Conservation (phyloP, 2,113 vertebrate species). For the Neotoma lepida region DNA sequence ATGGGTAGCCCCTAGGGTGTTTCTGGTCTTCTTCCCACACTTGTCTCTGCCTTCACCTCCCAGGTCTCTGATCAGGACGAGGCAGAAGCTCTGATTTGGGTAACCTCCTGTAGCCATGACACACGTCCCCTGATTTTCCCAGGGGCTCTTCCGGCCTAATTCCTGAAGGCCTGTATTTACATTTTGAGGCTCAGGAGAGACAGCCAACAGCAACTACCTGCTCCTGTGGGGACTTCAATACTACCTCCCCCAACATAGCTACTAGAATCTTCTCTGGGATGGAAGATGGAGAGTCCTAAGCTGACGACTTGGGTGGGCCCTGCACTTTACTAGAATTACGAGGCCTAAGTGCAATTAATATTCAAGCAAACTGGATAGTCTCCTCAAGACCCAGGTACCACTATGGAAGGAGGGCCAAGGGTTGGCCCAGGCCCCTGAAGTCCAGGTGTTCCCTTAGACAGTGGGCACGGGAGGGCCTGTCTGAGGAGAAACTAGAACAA, state of each 20-base stretch:
- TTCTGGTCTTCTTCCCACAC: neutral
- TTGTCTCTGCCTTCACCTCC: neutral
- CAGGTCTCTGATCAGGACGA: neutral
- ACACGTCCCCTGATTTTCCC: neutral
- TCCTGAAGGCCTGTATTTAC: neutral
- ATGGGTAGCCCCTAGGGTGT: neutral
- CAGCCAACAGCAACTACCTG: neutral
- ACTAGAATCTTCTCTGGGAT: conserved; percentile 16
- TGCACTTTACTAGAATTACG: neutral
- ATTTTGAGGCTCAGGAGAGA: neutral
- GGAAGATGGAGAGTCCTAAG: neutral
- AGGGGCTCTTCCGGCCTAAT: neutral
- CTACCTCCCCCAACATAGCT: neutral
- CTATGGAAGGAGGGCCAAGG: neutral
- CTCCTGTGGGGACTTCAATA: neutral
- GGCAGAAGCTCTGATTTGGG: neutral
- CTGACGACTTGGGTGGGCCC: neutral
- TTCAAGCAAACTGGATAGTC: neutral
- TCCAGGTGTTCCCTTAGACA: neutral
- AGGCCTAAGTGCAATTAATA: conserved; percentile 50
- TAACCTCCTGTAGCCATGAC: fast-evolving
- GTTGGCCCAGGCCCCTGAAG: neutral
- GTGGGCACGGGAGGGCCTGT: neutral
- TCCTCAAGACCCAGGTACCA: neutral
- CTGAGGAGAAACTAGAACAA: conserved; percentile 62